Base-by-base conservation (phyloP, 2,888 invertebrate species). In the Listrodromus nycthemerus region DNA sequence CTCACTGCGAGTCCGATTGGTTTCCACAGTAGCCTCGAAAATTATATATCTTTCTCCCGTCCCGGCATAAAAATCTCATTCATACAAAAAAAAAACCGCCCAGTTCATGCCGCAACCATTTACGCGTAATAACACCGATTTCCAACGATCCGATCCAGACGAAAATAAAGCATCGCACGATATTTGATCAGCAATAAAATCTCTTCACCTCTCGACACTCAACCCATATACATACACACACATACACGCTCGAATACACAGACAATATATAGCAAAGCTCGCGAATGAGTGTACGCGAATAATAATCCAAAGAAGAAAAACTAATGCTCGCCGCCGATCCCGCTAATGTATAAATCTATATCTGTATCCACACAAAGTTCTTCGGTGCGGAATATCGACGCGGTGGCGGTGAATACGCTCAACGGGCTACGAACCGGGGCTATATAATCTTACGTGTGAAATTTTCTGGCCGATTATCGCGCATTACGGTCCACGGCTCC, bases 401-500 rank as follows among this genome's bases (percentile, higher is more conserved):
- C 65, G 66, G 74, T 66, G 74, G 75, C 81, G 75, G 58, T 73
- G 5, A 24, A 63, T 52, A 21, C 37, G 63, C 74, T 41, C 50
- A 82, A 71, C 50, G 37, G 30, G 66, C 48, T n/a, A 41, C 67
- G 66, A 55, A 58, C 71, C 52, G 50, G 52, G 19, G 10, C 30
- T 52, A 73, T 80, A 82, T 80, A 80, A 86, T 84, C 73, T 78
- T 76, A 85, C 82, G 85, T 84, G 85, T 87, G 87, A 87, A 88
- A 87, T 88, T 80, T 86, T 84, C 86, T 74, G 84, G 80, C 67
- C 86, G 86, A 88, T 89, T 87, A 88, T 87, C 84, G 84, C 80
- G 81, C 85, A 89, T 88, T 87, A 88, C 85, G 81, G 82, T 83
- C 48, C 75, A 73, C 84, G 67, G 87, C 87, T 86, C 86, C 87